A percentile compares a stretch with the other conserved stretches of the same genome.
phyloP scores from a whole-genome alignment of 2,888 invertebrate species.

The Acleris laterana region DNA sequence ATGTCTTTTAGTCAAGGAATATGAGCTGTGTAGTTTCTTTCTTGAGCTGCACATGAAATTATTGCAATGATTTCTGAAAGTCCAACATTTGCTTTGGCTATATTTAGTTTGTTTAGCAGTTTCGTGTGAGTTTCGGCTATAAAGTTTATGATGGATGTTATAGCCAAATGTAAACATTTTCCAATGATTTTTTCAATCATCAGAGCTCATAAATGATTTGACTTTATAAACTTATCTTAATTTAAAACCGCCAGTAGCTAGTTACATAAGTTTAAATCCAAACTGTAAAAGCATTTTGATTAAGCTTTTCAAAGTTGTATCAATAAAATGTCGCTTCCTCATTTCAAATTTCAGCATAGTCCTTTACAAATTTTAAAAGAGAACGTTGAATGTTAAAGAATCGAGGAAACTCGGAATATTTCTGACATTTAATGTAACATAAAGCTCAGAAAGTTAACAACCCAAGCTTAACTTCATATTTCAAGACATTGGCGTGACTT shows the following conservation, averaged over 20 bases:
- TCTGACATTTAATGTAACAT: background rate
- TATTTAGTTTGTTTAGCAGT: background rate
- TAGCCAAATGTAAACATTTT: conserved; percentile 47
- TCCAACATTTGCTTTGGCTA: background rate
- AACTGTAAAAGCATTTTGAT: too few relatives aligned
- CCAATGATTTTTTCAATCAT: conserved; percentile 53
- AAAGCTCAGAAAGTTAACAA: background rate
- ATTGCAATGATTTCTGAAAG: too few relatives aligned
- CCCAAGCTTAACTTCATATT: background rate
- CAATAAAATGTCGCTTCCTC: too few relatives aligned
- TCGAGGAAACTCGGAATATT: background rate
- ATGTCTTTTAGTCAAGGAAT: background rate
- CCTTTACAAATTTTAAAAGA: background rate
- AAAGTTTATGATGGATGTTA: conserved; percentile 11
- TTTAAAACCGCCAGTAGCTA: too few relatives aligned
- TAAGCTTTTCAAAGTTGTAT: too few relatives aligned
- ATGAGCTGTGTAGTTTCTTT: background rate
- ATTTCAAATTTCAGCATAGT: too few relatives aligned
- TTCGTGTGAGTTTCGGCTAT: background rate
- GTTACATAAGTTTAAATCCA: too few relatives aligned
- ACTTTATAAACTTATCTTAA: conserved; percentile 41
- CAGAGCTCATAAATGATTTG: conserved; percentile 56
- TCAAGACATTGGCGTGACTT: background rate
- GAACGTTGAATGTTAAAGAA: too few relatives aligned
- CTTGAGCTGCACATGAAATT: too few relatives aligned